phyloP scores from a whole-genome alignment of 2,888 invertebrate genomes.

The Dione vanillae region DNA sequence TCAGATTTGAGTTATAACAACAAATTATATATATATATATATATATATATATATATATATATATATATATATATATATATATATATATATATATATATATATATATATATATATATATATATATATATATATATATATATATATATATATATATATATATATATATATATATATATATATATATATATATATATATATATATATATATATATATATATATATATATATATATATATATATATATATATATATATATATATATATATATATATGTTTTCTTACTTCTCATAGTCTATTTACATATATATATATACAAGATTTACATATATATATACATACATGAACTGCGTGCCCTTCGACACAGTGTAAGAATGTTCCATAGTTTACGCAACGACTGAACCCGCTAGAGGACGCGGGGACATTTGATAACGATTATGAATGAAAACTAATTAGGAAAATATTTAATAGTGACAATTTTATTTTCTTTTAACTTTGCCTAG shows the following conservation, averaged over 20 bases:
- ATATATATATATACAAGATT: neutral
- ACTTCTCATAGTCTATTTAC: neutral
- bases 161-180: neutral
- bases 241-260: too few relatives aligned
- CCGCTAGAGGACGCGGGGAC: slow-evolving; percentile 21
- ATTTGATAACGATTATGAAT: slow-evolving; percentile 21
- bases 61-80: neutral
- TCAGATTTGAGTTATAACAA: too few relatives aligned
- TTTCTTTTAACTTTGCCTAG: neutral
- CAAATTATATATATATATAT: too few relatives aligned
- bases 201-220: too few relatives aligned
- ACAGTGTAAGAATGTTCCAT: slow-evolving; percentile 13
- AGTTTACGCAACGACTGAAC: slow-evolving; percentile 17
- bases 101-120: neutral
- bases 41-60: neutral
- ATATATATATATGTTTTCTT: neutral
- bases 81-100: neutral
- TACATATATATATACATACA: neutral
- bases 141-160: neutral
- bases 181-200: neutral
- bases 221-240: neutral
- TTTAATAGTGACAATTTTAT: neutral
- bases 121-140: neutral
- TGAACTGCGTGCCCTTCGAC: slow-evolving; percentile 12
- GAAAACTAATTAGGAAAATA: neutral